A percentile compares a stretch with the other conserved stretches of the same genome.
Evolutionary conservation across 2,113 vertebrate genomes (phyloP).

Genomic region (Protobothrops flavoviridis): DNA sequence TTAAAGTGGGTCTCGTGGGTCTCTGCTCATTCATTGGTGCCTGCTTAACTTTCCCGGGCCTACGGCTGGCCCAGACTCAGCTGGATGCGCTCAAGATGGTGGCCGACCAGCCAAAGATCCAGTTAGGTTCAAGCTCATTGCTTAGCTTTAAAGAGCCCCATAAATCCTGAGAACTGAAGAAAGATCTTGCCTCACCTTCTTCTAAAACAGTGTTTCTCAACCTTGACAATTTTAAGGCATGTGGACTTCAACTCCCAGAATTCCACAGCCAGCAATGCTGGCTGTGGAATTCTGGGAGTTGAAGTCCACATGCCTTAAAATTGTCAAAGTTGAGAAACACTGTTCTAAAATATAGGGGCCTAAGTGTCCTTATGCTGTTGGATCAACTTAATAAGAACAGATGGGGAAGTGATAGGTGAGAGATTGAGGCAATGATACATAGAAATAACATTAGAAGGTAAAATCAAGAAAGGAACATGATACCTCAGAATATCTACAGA

Average conservation of each 20-base stretch:
- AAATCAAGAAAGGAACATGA: neutral
- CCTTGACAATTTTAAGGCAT: no score
- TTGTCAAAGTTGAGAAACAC: no score
- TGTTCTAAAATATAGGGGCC: neutral
- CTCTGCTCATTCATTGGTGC: slow-evolving; percentile 85
- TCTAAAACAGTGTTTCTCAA: neutral
- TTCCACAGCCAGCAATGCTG: no score
- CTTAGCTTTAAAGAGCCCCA: accelerated
- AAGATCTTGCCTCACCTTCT: neutral
- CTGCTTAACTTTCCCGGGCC: slow-evolving; percentile 90
- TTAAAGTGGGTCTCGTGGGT: slow-evolving; percentile 83
- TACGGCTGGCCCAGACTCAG: slow-evolving; percentile 93
- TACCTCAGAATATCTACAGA: neutral
- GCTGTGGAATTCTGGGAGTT: no score
- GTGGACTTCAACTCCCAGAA: no score
- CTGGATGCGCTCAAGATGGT: slow-evolving; percentile 84
- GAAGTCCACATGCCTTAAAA: no score
- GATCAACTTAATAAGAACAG: neutral
- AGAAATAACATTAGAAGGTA: neutral
- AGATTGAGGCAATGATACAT: neutral
- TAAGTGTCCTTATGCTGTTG: neutral
- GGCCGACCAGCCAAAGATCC: slow-evolving; percentile 75
- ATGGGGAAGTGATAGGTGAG: neutral
- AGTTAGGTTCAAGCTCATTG: slow-evolving; percentile 67
- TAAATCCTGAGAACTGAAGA: neutral